phyloP scores from a whole-genome alignment of 92 coral and sea anemone genomes.

The Nematostella vectensis region DNA sequence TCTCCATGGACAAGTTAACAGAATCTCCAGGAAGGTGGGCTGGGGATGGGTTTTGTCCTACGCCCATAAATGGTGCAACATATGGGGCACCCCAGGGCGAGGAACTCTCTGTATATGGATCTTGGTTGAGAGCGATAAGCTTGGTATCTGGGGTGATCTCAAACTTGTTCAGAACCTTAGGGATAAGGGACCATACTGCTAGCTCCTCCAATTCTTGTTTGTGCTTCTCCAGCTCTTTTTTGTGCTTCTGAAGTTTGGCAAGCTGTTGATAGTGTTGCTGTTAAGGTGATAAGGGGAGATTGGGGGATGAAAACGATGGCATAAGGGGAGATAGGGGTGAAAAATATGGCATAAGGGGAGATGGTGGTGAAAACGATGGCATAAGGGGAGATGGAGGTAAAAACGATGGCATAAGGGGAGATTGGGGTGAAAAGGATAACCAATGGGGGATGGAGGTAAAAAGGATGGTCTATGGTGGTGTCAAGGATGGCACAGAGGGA shows the following conservation, averaged over 20 bases:
- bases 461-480: too few relatives aligned
- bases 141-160: slow-evolving; percentile 16
- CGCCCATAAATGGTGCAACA: background rate
- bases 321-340: background rate
- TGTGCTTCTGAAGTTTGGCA: slow-evolving; percentile 84
- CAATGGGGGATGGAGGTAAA: too few relatives aligned
- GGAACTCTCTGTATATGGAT: background rate
- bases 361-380: too few relatives aligned
- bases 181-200: slow-evolving; percentile 78
- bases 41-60: background rate
- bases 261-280: slow-evolving; percentile 96
- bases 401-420: too few relatives aligned
- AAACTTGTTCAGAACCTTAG: slow-evolving; percentile 42
- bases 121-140: background rate
- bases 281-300: background rate
- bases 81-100: too few relatives aligned
- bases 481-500: too few relatives aligned
- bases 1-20: slow-evolving; percentile 67
- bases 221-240: slow-evolving; percentile 93
- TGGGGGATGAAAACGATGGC: background rate
- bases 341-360: too few relatives aligned
- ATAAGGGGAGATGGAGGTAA: too few relatives aligned
- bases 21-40: slow-evolving; percentile 23
- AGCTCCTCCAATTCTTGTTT: slow-evolving; percentile 95
- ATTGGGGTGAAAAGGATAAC: too few relatives aligned